Evolutionary conservation across 2,888 invertebrate species (phyloP).

Genomic region (Dinocampus coccinellae): DNA sequence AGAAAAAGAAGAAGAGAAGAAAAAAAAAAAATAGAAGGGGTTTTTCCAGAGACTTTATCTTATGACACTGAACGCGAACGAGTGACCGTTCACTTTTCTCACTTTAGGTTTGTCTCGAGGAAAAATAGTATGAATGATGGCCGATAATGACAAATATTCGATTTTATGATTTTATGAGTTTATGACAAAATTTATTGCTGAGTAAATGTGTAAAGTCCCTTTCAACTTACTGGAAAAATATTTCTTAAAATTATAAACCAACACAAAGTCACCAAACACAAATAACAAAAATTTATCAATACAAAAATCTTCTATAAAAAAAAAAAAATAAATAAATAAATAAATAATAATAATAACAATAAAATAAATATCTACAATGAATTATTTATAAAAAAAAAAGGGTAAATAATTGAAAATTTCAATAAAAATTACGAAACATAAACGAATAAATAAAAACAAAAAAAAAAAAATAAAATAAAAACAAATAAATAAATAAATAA

Average conservation of each 20-base stretch:
- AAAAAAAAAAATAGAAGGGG: slow-evolving; percentile 6
- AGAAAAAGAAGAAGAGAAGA: no score
- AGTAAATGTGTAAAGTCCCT: not conserved
- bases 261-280: no score
- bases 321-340: no score
- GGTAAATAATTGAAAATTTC: no score
- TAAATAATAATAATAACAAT: no score
- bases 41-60: not conserved
- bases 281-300: no score
- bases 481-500: not conserved
- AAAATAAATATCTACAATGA: no score
- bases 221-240: not conserved
- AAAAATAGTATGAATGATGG: slow-evolving; percentile 58
- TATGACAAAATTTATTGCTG: slow-evolving; percentile 43
- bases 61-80: slow-evolving; percentile 2
- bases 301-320: no score
- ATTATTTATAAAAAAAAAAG: no score
- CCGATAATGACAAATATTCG: slow-evolving; percentile 65
- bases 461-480: not conserved
- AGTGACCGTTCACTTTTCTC: not conserved
- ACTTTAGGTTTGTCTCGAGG: not conserved
- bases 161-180: slow-evolving; percentile 61
- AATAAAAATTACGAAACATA: not conserved
- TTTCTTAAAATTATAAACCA: not conserved
- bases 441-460: no score